Evolutionary conservation across 2,113 vertebrate genomes (phyloP), one percentile per base, ranked within the genome.

Genomic region (Heterotis niloticus): DNA sequence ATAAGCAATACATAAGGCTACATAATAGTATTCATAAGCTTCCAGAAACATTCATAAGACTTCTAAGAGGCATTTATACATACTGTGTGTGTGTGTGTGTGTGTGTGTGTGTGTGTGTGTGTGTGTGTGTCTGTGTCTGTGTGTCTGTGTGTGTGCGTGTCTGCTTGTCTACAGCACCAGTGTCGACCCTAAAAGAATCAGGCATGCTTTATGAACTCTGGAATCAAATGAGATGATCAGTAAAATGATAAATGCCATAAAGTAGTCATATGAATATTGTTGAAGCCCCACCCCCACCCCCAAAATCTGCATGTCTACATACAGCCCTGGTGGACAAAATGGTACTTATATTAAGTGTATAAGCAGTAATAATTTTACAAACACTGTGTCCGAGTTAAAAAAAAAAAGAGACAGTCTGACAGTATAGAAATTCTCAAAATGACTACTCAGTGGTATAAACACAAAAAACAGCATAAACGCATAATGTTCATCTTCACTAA

Each of bases 391-490:
- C 65, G 65, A 64, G 78, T 81, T 82, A 83, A 85, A 88, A 64
- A 76, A 82, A 70, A 23, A 28, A 13, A 65, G 90, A 82, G 72
- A 23, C 13, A 57, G 52, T 76, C 71, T 86, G 79, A 85, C 59
- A 84, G 82, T 83, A 82, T 62, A 89, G 86, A 89, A 90, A 87
- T 84, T 71, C 87, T 80, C 83, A 78, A 83, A 89, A 87, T 79
- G 85, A 87, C 86, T 85, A 87, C 82, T 82, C 80, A 84, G 84
- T 24, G 84, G 0, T 0, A 86, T 84, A 84, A 88, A 92, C 92
- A 92, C 86, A 78, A 80, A 79, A 82, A 87, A 92, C 88, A 88
- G n/a, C 87, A 89, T 90, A 91, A 90, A 86, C 82, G 84, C 76
- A 82, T 62, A 14, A 69, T 62, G 67, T 77, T 34, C 66, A 74